Evolutionary conservation across 2,888 invertebrate species (phyloP), one percentile per base, ranked within the genome.

Genomic region (Taenaris catops): DNA sequence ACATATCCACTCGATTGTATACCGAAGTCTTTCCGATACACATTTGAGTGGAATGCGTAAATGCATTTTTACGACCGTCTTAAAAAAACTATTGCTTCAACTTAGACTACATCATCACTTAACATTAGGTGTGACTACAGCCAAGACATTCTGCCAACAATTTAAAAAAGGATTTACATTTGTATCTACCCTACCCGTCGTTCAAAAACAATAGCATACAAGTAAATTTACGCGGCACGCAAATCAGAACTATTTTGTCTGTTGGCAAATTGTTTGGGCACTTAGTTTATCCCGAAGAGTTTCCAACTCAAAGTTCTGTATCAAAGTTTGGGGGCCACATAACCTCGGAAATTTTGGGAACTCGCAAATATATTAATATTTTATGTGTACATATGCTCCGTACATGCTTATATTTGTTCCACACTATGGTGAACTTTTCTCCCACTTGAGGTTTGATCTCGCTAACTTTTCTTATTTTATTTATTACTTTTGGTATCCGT

Each of bases 311-410:
- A 32, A 39, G 32, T 42, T 39, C 28, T 36, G 10, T 21, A 29
- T n/a, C 34, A 33, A 42, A 42, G 42, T 42, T 35, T 29, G 34
- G 25, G 20, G 37, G 44, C 47, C 50, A 25, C 49, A 44, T 19
- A 46, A 42, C 43, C 49, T 34, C 40, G 36, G 41, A 49, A 50
- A 48, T 44, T 48, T 46, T 48, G 35, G 34, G 38, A 47, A 46
- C 38, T 47, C 40, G 24, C 34, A 41, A 49, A 46, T 34, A 39
- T 34, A 41, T 32, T 41, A 41, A 42, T 35, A 39, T 35, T 32
- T 35, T 24, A 35, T 23, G 27, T 24, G 27, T 35, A 12, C 34
- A 33, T 36, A 25, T 26, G 16, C 14, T 37, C 8, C 25, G 28
- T 33, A 33, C 27, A 39, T 7, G 31, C 16, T 23, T 23, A 32